phyloP scores from a whole-genome alignment of 92 coral and sea anemone genomes.

The Phymanthus crucifer region DNA sequence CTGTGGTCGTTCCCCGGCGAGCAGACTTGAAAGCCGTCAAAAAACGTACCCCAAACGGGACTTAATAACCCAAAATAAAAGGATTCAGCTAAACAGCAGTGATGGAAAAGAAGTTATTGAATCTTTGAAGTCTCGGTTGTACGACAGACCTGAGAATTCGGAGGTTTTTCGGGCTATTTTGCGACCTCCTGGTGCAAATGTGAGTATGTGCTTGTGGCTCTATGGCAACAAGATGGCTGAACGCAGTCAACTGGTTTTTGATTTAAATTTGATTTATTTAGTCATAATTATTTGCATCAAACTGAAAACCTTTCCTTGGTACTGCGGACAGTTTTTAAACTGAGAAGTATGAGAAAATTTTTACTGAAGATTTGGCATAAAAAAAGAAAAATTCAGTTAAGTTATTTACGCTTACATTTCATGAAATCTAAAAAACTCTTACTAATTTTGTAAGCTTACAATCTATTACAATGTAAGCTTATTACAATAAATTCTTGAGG shows the following conservation, averaged over 20 bases:
- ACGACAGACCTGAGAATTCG: slow-evolving; percentile 90
- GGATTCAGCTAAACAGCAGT: not conserved
- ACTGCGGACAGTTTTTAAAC: not conserved
- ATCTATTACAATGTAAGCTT: no score
- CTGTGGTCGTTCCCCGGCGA: slow-evolving; percentile 56
- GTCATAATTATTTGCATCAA: not conserved
- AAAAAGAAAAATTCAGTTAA: not conserved
- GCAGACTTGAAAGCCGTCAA: slow-evolving; percentile 22
- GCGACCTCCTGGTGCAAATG: slow-evolving; percentile 71
- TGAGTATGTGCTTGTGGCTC: slow-evolving; percentile 27
- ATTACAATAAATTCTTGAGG: no score
- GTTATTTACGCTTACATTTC: no score
- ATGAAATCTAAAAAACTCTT: no score
- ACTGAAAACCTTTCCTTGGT: not conserved
- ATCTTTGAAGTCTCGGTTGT: slow-evolving; percentile 80
- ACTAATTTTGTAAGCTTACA: no score
- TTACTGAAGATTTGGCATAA: not conserved
- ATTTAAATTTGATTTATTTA: not conserved
- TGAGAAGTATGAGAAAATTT: not conserved
- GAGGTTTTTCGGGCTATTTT: slow-evolving; percentile 84
- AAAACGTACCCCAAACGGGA: not conserved
- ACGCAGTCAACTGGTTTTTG: slow-evolving; percentile 2
- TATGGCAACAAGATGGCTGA: slow-evolving; percentile 33
- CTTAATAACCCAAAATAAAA: not conserved
- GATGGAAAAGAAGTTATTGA: slow-evolving; percentile 82